Evolutionary conservation across 2,113 vertebrate genomes (phyloP), one percentile per base, ranked within the genome.

Genomic region (Podarcis raffonei): DNA sequence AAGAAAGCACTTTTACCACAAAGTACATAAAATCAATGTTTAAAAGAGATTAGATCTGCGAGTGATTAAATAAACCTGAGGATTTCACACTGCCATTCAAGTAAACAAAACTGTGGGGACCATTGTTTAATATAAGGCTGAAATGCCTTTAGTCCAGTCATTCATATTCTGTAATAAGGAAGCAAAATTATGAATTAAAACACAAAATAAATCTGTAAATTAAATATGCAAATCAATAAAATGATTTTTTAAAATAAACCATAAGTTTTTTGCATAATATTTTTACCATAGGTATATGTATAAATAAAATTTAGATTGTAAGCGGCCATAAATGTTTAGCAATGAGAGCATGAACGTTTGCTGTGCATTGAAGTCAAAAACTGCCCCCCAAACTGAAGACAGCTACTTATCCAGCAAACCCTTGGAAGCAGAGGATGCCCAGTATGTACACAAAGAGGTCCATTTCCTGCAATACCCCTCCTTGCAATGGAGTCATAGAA

Each of bases 11-110:
- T 72, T 92, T 16, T 53, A 35, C 89, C 53, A 85, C 20, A 87
- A 89, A 94, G 62, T 16, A 5, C 42, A 89, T 74, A 0, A 66
- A 86, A 85, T 89, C 88, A 59, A 32, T 89, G 89, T 88, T 65
- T 89, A 62, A 11, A 71, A 9, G 69, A 83, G 93, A 92, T 32
- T 89, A 71, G 83, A 72, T 68, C 95, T 91, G 59, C 3, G 30
- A 88, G 77, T 0, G 1, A 88, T 76, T 65, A 90, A 87, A 80
- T 2, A 2, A 90, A 81, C 16, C 57, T 84, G 83, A 75, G 92
- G 59, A 32, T 2, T 30, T 20, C 0, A 20, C 18, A 6, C 16
- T 62, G 23, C 35, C 84, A 32, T 83, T 80, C 76, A 27, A 76
- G 37, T 48, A 87, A 3, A 91, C 6, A 42, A 68, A 68, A 86